A percentile compares a stretch with the other conserved stretches of the same genome.
These are phyloP conservation scores for Aphelocoma coerulescens DNA, from an alignment of 2,113 vertebrate genomes.

Conservation along the genomic window DNA sequence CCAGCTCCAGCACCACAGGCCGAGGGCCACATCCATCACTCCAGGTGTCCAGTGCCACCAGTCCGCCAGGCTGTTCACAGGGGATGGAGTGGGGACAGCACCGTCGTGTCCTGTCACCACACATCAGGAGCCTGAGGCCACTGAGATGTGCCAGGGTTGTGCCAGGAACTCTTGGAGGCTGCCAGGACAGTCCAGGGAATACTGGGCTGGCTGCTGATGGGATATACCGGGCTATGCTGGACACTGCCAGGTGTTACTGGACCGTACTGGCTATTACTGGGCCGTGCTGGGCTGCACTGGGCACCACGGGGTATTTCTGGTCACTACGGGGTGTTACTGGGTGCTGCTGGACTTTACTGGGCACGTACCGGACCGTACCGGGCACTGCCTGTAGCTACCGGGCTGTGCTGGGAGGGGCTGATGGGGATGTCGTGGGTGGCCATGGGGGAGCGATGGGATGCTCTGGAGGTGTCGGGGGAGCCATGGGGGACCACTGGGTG, in stretches of 20 bases:
- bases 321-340: not conserved
- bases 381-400: not conserved
- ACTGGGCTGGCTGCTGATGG: not conserved
- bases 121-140: accelerated
- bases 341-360: not conserved
- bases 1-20: not conserved
- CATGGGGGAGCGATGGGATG: too few relatives aligned
- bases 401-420: not conserved
- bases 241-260: not conserved
- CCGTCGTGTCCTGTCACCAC: not conserved
- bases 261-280: not conserved
- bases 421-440: not conserved
- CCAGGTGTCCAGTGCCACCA: not conserved
- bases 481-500: not conserved
- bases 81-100: not conserved
- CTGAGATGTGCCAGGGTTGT: not conserved
- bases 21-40: not conserved
- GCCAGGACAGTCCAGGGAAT: not conserved
- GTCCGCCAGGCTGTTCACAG: accelerated
- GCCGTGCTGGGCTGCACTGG: not conserved
- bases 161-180: not conserved
- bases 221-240: not conserved
- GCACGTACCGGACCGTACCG: not conserved
- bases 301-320: not conserved
- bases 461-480: not conserved